A percentile compares a stretch with the other conserved stretches of the same genome.
Conservation (phyloP, 2,797 vertebrate genomes). For the Enteromius paludinosus region DNA sequence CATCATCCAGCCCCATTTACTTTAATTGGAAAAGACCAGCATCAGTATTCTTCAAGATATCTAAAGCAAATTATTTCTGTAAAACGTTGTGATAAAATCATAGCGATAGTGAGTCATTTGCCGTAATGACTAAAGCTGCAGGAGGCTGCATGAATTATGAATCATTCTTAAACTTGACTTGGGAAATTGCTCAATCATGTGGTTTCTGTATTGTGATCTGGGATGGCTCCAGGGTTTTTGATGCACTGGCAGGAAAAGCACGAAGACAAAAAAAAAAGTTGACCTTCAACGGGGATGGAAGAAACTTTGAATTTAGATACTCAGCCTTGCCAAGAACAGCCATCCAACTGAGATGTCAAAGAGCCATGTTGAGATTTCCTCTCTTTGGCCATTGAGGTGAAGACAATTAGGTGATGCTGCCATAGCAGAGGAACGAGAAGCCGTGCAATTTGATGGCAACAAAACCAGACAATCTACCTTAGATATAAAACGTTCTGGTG, state of each 20-base stretch:
- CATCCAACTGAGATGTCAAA: slow-evolving; percentile 27
- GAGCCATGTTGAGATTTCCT: slow-evolving; percentile 15
- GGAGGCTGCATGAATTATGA: background rate
- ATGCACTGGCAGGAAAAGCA: background rate
- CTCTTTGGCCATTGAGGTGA: slow-evolving; percentile 26
- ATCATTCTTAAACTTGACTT: slow-evolving; percentile 3
- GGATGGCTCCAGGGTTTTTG: background rate
- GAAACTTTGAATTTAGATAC: background rate
- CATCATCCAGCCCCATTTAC: background rate
- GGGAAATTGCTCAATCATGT: background rate
- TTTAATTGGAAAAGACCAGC: background rate
- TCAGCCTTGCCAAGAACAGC: background rate
- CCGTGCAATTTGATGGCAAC: background rate
- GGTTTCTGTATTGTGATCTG: background rate
- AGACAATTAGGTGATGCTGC: slow-evolving; percentile 15
- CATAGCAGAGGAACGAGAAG: slow-evolving; percentile 3
- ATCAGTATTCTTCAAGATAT: background rate
- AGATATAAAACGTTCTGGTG: background rate
- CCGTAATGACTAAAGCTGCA: background rate
- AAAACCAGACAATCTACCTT: background rate
- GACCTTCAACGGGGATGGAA: slow-evolving; percentile 32
- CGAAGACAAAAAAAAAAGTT: background rate
- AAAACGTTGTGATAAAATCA: background rate
- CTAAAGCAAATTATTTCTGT: background rate
- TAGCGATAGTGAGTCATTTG: background rate